phyloP scores from a whole-genome alignment of 2,113 vertebrate genomes.

The Rhodinocichla rosea region DNA sequence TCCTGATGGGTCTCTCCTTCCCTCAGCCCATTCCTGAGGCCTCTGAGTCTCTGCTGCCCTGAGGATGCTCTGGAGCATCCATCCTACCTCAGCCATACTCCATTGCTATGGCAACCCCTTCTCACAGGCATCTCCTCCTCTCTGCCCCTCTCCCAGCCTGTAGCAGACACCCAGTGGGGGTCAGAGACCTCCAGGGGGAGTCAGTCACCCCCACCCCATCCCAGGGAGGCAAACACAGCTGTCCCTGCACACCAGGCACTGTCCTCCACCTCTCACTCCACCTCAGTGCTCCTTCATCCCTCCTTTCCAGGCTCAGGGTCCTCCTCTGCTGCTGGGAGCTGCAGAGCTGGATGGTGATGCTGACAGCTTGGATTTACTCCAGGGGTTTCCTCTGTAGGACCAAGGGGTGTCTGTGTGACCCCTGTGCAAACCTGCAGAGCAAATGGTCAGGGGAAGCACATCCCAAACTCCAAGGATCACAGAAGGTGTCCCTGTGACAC shows the following conservation, averaged over 20 bases:
- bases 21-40: accelerated
- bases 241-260: neutral
- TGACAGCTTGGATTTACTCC: neutral
- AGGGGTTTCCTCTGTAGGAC: neutral
- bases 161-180: neutral
- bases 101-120: constrained; percentile 45
- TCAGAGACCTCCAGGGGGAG: neutral
- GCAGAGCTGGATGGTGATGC: neutral
- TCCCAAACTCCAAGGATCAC: accelerated
- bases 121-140: neutral
- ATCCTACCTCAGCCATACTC: neutral
- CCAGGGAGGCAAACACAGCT: neutral
- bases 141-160: neutral
- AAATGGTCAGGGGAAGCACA: accelerated
- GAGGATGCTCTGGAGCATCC: neutral
- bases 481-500: neutral
- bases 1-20: neutral
- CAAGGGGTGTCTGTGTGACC: neutral
- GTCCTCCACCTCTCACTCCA: accelerated
- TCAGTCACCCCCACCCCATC: neutral
- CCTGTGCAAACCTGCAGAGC: neutral
- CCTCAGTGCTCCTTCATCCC: neutral
- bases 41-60: neutral
- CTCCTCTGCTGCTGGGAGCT: neutral
- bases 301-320: neutral